A percentile compares a stretch with the other conserved stretches of the same genome.
Conservation (phyloP, 2,113 vertebrate species). For the Cyprinodon brontotheroides region DNA sequence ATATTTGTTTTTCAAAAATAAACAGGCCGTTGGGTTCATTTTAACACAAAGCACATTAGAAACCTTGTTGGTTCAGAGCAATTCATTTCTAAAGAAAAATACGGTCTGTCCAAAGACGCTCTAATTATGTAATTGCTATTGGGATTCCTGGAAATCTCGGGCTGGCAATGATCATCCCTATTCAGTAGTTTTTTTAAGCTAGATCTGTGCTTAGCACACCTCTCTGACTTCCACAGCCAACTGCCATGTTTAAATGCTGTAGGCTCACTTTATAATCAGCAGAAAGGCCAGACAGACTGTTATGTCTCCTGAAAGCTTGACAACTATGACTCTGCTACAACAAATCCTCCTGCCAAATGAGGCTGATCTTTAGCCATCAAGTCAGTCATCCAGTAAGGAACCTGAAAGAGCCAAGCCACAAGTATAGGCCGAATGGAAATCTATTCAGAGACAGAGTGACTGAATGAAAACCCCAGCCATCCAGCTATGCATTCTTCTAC, state of each 20-base stretch:
- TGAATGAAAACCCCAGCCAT: constrained; percentile 18
- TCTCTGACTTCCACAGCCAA: constrained; percentile 48
- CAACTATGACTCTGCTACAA: constrained; percentile 32
- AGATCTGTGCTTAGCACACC: constrained; percentile 49
- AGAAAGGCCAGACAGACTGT: constrained; percentile 31
- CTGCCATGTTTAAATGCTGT: constrained; percentile 52
- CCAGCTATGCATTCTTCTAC: constrained; percentile 27
- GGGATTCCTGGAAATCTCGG: constrained; percentile 20
- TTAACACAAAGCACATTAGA: background rate
- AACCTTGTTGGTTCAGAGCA: background rate
- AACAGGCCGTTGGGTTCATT: background rate
- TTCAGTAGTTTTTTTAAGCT: constrained; percentile 15
- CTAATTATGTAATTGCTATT: constrained; percentile 48
- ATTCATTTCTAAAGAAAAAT: constrained; percentile 1
- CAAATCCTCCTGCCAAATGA: constrained; percentile 53
- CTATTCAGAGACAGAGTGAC: constrained; percentile 25
- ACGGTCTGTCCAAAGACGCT: constrained; percentile 26
- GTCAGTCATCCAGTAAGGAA: constrained; percentile 38
- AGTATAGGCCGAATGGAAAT: constrained; percentile 34
- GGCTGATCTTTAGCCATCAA: constrained; percentile 35
- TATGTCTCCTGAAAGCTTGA: constrained; percentile 37
- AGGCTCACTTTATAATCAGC: constrained; percentile 47
- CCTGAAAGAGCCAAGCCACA: constrained; percentile 42
- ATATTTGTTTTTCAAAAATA: background rate
- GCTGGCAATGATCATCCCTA: constrained; percentile 34